Evolutionary conservation across 2,888 invertebrate genomes (phyloP).

Genomic region (Antheraea yamamai): DNA sequence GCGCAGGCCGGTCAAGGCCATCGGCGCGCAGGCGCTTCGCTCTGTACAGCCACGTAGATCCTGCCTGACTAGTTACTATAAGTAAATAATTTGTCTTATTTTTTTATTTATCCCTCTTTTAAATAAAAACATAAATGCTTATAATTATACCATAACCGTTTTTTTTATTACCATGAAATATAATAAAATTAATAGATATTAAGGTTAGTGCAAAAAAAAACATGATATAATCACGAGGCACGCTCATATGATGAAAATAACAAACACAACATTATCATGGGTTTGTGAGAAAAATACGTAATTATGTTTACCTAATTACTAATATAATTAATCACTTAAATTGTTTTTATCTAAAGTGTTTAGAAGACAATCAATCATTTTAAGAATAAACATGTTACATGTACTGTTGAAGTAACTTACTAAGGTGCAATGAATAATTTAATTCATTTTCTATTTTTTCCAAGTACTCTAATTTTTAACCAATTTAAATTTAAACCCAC

Average conservation of each 20-base stretch:
- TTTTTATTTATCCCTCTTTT: slow-evolving; percentile 14
- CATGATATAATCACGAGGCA: background rate
- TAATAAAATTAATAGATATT: background rate
- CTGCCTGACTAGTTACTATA: slow-evolving; percentile 16
- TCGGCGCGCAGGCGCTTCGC: slow-evolving; percentile 59
- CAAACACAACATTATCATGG: background rate
- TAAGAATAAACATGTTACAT: background rate
- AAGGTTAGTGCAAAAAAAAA: background rate
- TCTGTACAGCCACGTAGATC: slow-evolving; percentile 24
- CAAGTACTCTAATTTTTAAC: background rate
- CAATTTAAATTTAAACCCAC: background rate
- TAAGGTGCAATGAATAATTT: background rate
- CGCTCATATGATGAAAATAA: background rate
- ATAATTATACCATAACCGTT: background rate
- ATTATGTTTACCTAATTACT: background rate
- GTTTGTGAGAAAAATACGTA: background rate
- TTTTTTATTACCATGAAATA: background rate
- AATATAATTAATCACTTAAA: background rate
- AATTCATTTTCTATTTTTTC: background rate
- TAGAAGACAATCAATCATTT: background rate
- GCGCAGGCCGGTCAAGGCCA: slow-evolving; percentile 82
- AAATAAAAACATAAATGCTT: background rate
- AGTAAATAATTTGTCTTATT: slow-evolving; percentile 14
- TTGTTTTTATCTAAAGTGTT: background rate
- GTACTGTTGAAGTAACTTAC: background rate